Conservation (phyloP, 2,113 vertebrate genomes). For the Talpa occidentalis region DNA sequence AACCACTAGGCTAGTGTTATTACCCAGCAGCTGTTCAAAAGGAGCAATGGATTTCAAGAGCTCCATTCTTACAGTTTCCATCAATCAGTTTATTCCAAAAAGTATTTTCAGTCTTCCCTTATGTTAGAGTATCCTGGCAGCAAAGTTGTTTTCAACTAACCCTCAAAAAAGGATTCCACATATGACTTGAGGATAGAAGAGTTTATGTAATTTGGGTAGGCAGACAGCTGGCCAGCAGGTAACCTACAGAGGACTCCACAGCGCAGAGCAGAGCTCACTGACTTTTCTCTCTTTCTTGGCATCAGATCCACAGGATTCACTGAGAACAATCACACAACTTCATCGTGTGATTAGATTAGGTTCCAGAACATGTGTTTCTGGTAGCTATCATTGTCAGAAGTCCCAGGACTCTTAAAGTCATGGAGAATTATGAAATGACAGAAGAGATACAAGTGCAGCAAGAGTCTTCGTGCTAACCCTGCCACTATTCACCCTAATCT, state of each 20-base stretch:
- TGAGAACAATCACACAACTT: not conserved
- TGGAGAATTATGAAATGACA: not conserved
- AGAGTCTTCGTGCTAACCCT: not conserved
- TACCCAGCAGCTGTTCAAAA: conserved; percentile 60
- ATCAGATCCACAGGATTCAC: not conserved
- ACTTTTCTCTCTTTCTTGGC: not conserved
- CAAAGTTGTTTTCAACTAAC: conserved; percentile 58
- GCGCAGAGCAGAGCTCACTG: not conserved
- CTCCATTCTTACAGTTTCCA: conserved; percentile 55
- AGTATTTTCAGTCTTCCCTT: conserved; percentile 52
- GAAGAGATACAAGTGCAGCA: not conserved
- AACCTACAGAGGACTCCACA: not conserved
- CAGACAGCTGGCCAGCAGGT: rapidly evolving
- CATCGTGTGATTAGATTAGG: too few relatives aligned
- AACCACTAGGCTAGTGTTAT: not conserved
- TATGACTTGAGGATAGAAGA: not conserved
- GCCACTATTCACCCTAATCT: not conserved
- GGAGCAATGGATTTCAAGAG: not conserved
- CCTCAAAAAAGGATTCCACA: not conserved
- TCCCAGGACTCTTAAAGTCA: not conserved
- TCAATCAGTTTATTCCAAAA: conserved; percentile 72
- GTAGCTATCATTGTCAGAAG: not conserved
- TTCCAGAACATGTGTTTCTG: not conserved
- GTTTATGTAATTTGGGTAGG: not conserved
- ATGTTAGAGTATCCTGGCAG: conserved; percentile 6